Evolutionary conservation across 2,888 invertebrate species (phyloP), one percentile per base, ranked within the genome.

Genomic region (Lobophora halterata): DNA sequence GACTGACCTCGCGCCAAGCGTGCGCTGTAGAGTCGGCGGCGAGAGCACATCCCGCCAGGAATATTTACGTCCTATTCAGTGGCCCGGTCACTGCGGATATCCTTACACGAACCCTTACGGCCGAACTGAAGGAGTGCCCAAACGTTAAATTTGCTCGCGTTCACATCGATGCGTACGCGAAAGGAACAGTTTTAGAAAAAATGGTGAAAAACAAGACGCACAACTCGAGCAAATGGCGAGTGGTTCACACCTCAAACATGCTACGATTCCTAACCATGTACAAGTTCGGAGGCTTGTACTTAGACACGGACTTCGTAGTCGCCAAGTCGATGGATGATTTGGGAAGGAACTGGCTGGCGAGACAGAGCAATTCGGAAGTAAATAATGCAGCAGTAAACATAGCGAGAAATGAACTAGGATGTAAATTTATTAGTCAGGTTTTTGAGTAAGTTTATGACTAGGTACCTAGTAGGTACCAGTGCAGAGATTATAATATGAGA

Each of bases 331-430:
- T 52, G 42, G 61, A 26, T 46, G 69, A 3, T 1, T 31, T 61
- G 9, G 39, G 33, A 1, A 19, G 10, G 1, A 54, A 61, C 25
- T 61, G 55, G 55, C 59, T 91, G 91, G 57, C 89, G 90, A 49
- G 91, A 14, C 3, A 14, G 14, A 14, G 14, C 14, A n/a, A n/a
- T n/a, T n/a, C 8, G 8, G 3, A 8, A 4, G 8, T 20, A 1
- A 20, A 20, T 20, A 20, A 7, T 1, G 20, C 20, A 8, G 20
- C 5, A 4, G 8, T 20, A 9, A 20, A 20, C 8, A 9, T 20
- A 6, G 18, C 18, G n/a, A 18, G n/a, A 1, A 7, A 18, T 6
- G 6, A 18, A 4, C 18, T 18, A 3, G 18, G 18, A 18, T n/a
- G n/a, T 1, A 6, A 18, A 7, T 18, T 18, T 18, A 18, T 18